phyloP scores from a whole-genome alignment of 2,113 vertebrate species.

The Ictidomys tridecemlineatus region DNA sequence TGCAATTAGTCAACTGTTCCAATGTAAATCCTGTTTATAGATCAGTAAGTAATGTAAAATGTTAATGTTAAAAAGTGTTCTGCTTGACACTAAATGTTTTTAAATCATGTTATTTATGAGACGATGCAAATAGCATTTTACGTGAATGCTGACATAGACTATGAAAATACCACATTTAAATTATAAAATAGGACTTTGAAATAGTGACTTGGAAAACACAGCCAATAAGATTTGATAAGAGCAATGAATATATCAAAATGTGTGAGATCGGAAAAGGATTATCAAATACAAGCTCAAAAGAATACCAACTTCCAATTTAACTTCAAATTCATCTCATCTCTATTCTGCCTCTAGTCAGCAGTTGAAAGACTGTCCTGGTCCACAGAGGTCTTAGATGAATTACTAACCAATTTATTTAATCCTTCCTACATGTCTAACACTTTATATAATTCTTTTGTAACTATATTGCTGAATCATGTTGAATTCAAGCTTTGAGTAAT shows the following conservation, averaged over 20 bases:
- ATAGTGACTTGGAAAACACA: neutral
- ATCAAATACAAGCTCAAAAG: neutral
- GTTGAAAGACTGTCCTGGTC: neutral
- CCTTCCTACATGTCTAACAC: neutral
- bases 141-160: neutral
- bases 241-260: neutral
- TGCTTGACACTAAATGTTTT: conserved; percentile 74
- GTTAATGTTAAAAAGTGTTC: conserved; percentile 69
- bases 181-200: conserved; percentile 43
- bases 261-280: neutral
- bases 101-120: conserved; percentile 70
- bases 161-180: conserved; percentile 55
- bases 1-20: conserved; percentile 72
- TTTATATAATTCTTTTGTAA: neutral
- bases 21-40: conserved; percentile 76
- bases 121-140: conserved; percentile 48
- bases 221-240: neutral
- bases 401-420: conserved; percentile 4
- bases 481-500: neutral
- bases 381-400: neutral
- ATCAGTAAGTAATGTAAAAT: conserved; percentile 56
- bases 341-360: neutral
- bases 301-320: neutral
- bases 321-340: neutral
- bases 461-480: neutral